Evolutionary conservation across 2,113 vertebrate species (phyloP).

Genomic region (Microtus montanus): DNA sequence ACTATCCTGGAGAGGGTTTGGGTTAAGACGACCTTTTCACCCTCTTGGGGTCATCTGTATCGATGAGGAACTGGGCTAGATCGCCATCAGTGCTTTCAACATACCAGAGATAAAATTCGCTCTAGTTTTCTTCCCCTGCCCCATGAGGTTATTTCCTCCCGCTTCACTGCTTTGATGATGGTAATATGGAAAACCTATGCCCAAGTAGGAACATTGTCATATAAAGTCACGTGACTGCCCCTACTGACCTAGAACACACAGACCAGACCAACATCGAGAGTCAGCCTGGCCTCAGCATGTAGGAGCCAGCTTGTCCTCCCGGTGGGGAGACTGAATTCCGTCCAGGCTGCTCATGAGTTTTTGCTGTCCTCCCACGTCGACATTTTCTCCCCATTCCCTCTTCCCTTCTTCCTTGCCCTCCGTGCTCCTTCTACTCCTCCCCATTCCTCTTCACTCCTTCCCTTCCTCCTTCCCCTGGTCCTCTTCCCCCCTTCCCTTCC

Average conservation of each 20-base stretch:
- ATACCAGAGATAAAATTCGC: background rate
- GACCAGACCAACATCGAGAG: background rate
- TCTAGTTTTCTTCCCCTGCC: no score
- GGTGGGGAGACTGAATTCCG: background rate
- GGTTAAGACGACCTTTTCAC: background rate
- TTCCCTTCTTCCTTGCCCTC: no score
- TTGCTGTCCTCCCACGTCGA: no score
- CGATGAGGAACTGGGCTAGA: fast-evolving
- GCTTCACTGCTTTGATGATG: background rate
- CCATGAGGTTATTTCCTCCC: background rate
- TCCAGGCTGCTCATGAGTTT: background rate
- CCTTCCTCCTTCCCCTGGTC: fast-evolving
- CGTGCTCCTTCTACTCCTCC: background rate
- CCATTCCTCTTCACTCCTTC: fast-evolving
- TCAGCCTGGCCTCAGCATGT: fast-evolving
- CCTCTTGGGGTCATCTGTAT: background rate
- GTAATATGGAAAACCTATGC: background rate
- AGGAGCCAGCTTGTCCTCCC: fast-evolving
- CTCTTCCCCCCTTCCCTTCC: no score
- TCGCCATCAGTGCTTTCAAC: background rate
- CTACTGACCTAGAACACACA: no score
- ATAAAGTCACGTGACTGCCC: background rate
- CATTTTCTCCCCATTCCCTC: background rate
- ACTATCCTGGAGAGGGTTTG: fast-evolving
- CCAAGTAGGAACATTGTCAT: background rate